Conservation (phyloP, 30 jellyfish, hydroid and myxozoan genomes). For the Chrysaora quinquecirrha region DNA sequence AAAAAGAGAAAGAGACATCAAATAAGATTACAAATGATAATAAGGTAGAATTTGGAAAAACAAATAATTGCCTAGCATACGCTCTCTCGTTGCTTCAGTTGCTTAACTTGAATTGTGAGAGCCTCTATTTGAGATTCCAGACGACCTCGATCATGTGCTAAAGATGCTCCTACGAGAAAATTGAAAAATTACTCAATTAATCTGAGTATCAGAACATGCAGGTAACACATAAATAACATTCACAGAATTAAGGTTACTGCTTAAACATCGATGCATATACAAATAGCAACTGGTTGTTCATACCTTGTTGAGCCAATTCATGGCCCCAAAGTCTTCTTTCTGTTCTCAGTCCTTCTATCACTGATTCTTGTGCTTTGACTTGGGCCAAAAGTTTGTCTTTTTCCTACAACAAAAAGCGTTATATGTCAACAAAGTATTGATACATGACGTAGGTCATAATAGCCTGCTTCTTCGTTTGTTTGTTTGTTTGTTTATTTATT, state of each 20-base stretch:
- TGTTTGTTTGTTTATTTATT: no score
- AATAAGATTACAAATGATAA: no score
- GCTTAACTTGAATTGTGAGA: conserved; percentile 57
- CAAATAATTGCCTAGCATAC: conserved; percentile 14
- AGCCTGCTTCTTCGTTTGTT: no score
- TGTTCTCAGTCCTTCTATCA: conserved; percentile 86
- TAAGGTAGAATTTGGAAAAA: not conserved
- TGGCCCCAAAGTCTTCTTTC: conserved; percentile 93
- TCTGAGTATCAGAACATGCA: no score
- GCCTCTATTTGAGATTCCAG: conserved; percentile 82
- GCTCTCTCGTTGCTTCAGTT: conserved; percentile 46
- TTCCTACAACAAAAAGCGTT: no score
- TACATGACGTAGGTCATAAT: no score
- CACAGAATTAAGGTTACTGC: no score
- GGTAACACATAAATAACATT: no score
- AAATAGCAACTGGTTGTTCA: no score
- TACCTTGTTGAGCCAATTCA: conserved; percentile 95
- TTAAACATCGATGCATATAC: no score
- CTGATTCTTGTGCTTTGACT: conserved; percentile 84
- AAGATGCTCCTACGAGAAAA: conserved; percentile 71
- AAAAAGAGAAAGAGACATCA: not conserved
- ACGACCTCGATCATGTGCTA: conserved; percentile 94
- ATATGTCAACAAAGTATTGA: no score
- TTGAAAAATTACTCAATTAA: no score
- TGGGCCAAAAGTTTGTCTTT: conserved; percentile 86